Evolutionary conservation across 2,888 invertebrate species (phyloP).

Genomic region (Bellardia pandia): DNA sequence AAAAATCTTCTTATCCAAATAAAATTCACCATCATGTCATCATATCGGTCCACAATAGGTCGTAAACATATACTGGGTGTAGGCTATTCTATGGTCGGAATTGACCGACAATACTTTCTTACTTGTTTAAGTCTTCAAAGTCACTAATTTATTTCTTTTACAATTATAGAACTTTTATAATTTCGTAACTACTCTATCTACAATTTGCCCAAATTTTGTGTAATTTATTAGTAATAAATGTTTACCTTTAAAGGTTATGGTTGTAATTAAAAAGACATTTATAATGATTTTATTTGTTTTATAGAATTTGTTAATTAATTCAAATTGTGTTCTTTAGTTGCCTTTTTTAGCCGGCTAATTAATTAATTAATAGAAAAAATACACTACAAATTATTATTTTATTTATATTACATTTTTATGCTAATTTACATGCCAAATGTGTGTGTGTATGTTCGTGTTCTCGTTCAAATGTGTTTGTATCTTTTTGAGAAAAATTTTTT

Average conservation of each 20-base stretch:
- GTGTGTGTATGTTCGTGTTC: not conserved
- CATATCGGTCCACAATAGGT: too few relatives aligned
- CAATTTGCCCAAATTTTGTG: not conserved
- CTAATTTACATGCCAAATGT: conserved; percentile 44
- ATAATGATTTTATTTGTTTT: conserved; percentile 30
- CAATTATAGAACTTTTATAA: too few relatives aligned
- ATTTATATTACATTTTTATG: conserved; percentile 37
- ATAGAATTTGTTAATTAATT: conserved; percentile 27
- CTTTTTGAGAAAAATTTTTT: not conserved
- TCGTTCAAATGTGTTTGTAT: not conserved
- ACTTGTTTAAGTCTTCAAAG: too few relatives aligned
- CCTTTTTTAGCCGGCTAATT: conserved; percentile 28
- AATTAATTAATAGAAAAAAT: conserved; percentile 44
- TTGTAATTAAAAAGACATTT: conserved; percentile 29
- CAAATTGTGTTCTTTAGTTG: conserved; percentile 13
- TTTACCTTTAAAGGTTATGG: conserved; percentile 31
- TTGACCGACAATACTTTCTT: too few relatives aligned
- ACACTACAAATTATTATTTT: conserved; percentile 24
- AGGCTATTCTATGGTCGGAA: too few relatives aligned
- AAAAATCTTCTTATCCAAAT: too few relatives aligned
- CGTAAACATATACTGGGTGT: too few relatives aligned
- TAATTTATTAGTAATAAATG: conserved; percentile 34
- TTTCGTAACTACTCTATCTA: not conserved
- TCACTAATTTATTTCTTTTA: too few relatives aligned
- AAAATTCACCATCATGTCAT: too few relatives aligned